Evolutionary conservation across 2,888 invertebrate species (phyloP).

Genomic region (Ptycholaimellus sp.): DNA sequence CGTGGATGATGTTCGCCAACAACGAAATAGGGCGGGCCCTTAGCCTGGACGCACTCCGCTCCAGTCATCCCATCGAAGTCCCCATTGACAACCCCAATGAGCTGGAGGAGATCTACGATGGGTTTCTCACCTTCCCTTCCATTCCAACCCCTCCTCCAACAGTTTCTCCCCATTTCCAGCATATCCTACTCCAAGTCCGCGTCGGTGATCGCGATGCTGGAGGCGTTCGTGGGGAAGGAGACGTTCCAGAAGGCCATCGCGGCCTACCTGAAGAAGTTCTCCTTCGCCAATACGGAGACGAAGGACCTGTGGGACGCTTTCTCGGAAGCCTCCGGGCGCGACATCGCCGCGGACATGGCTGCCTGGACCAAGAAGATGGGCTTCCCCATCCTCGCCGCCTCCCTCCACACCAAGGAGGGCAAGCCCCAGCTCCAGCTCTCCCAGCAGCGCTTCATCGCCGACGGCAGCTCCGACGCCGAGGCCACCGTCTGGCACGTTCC

Average conservation of each 20-base stretch:
- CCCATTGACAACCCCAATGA: slow-evolving; percentile 70
- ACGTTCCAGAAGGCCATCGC: slow-evolving; percentile 53
- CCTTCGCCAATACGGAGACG: slow-evolving; percentile 70
- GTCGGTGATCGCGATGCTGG: slow-evolving; percentile 67
- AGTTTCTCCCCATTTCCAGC: no score
- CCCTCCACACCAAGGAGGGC: slow-evolving; percentile 7
- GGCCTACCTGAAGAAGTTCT: slow-evolving; percentile 54
- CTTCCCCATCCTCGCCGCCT: slow-evolving; percentile 52
- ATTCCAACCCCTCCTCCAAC: no score
- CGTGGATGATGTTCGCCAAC: slow-evolving; percentile 85
- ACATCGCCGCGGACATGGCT: slow-evolving; percentile 70
- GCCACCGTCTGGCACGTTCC: slow-evolving; percentile 65
- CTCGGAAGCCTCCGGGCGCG: slow-evolving; percentile 58
- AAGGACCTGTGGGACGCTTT: slow-evolving; percentile 75
- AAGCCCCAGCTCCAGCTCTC: slow-evolving; percentile 44
- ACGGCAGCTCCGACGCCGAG: slow-evolving; percentile 39
- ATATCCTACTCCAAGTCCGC: slow-evolving; percentile 91
- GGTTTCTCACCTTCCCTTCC: no score
- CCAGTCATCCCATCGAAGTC: slow-evolving; percentile 80
- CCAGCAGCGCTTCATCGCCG: slow-evolving; percentile 56
- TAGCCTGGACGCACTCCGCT: slow-evolving; percentile 50
- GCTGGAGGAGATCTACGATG: slow-evolving; percentile 92
- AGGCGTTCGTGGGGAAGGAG: slow-evolving; percentile 72
- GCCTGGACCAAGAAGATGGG: slow-evolving; percentile 91
- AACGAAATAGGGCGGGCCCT: slow-evolving; percentile 56